Evolutionary conservation across 2,113 vertebrate genomes (phyloP), one percentile per base, ranked within the genome.

Genomic region (Rhynchopsitta pachyrhyncha): DNA sequence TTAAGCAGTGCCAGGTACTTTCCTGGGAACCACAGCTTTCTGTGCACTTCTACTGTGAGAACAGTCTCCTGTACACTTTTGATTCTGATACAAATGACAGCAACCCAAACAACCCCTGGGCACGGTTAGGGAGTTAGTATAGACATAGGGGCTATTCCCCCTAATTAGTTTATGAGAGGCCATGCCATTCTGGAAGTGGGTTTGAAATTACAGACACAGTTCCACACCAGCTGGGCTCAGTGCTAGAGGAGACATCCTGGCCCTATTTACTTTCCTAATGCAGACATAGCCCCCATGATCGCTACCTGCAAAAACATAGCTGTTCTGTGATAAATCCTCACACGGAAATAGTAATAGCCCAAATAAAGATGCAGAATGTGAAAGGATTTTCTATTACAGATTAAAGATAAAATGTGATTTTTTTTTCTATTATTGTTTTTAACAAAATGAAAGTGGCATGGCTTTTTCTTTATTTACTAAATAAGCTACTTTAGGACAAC

Each of bases 121-220:
- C 11, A 24, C 11, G 19, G 28, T 49, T 37, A 57, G 75, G 17
- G 37, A 82, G 4, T 47, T 57, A 13, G 4, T 0, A 0, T 2
- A 67, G 74, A 31, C 17, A 49, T 1, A 37, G 11, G 8, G 22
- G 18, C 11, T 68, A 15, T 52, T 87, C 42, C 15, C 28, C 63
- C 31, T 5, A 23, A 67, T 31, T 9, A 44, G 9, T 44, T 67
- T 59, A n/a, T 23, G 6, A 2, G 13, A 67, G 17, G 22, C 19
- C 8, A 23, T n/a, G 29, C 2, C 52, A 37, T 6, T 82, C 62
- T 25, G 50, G 17, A 41, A 44, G 12, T 28, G 46, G 7, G 9
- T 4, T 59, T 87, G 22, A n/a, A 46, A 20, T 37, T 41, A 46
- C 46, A 83, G 25, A 77, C 16, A 35, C 23, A 37, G 46, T 29